Base-by-base conservation (phyloP, 2,888 invertebrate species). In the Marronus borbonicus region DNA sequence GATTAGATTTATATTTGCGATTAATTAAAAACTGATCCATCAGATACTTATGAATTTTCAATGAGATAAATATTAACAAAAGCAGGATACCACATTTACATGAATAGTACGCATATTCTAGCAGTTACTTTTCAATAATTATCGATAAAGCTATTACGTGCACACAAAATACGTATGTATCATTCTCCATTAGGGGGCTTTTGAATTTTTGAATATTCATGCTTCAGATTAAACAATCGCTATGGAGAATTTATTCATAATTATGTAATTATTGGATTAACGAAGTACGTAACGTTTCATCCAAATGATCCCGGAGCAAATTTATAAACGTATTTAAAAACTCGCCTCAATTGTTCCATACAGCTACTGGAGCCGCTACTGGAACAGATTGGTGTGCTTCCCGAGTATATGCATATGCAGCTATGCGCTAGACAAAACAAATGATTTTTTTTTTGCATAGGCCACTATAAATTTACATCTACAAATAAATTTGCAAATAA, bases 121-220 rank as follows among this genome's bases (percentile, higher is more conserved):
- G 55, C 77, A 76, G 80, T 80, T 77, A 80, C 80, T 76, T 80
- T 79, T 81, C 81, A 80, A 82, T 83, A 82, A 83, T 83, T 82
- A 83, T 82, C 81, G 80, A 81, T 79, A 79, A 74, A 78, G 79
- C 79, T 82, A 80, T 81, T 81, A 81, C 79, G 81, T 83, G 82
- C 82, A 81, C 81, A 79, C 80, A 81, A 81, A 82, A 82, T 83
- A 17, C 17, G 17, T 17, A 82, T 83, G 82, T 83, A 83, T 83
- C 83, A 83, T 80, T 82, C 82, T 81, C 78, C 80, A 80, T 80
- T 83, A 78, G 58, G 36, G n/a, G 55, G 68, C 66, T 68, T 78
- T 75, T 55, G 75, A 64, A 52, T 76, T 78, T 78, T 76, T 78
- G 78, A 75, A 78, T 80, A 77, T 79, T 70, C 70, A 64, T 77